phyloP scores from a whole-genome alignment of 2,797 vertebrate species.

The Microctenopoma lineatum region DNA sequence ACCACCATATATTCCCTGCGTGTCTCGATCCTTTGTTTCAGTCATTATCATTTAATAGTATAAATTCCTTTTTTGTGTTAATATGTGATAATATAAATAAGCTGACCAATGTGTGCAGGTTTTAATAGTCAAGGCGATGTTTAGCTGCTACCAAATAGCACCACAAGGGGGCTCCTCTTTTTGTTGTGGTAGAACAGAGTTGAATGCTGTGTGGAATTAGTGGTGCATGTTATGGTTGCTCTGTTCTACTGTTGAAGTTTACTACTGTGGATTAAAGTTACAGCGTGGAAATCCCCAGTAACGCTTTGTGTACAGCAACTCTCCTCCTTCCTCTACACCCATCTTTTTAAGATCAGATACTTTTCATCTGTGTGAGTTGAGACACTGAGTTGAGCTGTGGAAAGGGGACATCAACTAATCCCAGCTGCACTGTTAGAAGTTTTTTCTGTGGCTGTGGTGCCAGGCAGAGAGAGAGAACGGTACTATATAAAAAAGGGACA shows the following conservation, averaged over 20 bases:
- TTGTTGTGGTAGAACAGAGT: no score
- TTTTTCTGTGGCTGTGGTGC: slow-evolving; percentile 23
- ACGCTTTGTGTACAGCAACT: no score
- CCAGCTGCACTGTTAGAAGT: slow-evolving; percentile 35
- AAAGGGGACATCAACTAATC: slow-evolving; percentile 43
- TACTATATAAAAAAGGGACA: slow-evolving; percentile 7
- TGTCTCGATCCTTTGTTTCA: neutral
- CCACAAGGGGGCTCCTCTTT: no score
- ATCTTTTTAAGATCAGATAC: neutral
- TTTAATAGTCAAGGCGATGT: no score
- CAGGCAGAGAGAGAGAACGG: slow-evolving; percentile 21
- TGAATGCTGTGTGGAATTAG: no score
- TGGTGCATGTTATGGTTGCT: no score
- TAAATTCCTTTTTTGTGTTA: neutral
- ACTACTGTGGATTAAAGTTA: no score
- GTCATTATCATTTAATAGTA: neutral
- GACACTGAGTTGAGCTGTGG: slow-evolving; percentile 20
- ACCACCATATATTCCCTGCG: slow-evolving; percentile 21
- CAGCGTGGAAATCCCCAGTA: no score
- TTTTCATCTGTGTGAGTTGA: slow-evolving; percentile 53
- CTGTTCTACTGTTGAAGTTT: no score
- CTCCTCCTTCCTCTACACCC: no score
- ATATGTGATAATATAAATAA: no score
- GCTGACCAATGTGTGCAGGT: neutral
- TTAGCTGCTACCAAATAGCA: no score